Base-by-base conservation (phyloP, 2,888 invertebrate species). In the Mimachlamys varia region DNA sequence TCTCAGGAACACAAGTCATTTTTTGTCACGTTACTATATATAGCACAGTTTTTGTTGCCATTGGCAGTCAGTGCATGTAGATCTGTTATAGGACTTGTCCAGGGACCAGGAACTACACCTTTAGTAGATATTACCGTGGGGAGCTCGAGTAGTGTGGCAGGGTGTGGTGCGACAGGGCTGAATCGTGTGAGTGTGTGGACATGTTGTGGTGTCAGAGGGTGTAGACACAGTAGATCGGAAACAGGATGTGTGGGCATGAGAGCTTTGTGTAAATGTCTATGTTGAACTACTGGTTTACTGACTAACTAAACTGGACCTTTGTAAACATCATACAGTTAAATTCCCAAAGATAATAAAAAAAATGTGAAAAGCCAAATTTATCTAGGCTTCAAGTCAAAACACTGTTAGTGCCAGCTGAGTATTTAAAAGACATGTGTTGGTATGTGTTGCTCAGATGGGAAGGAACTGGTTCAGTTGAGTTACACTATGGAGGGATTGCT, bases 1-100 rank as follows among this genome's bases (percentile, higher is more conserved):
- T 76, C 76, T 76, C 76, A 76, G 76, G 76, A 76, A 76, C 76
- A 76, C 76, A 76, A n/a, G 76, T 76, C 76, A 76, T 76, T 76
- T 76, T 76, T 76, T 76, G 76, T 76, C 76, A 76, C 76, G 33
- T 76, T 76, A 33, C 76, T 76, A 76, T 76, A 76, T 76, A 76
- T 76, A 76, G 76, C 76, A 76, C 76, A 76, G 76, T 76, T 76
- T 76, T 76, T 76, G 76, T 76, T 76, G 76, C 76, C 76, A 33
- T 76, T 76, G 76, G 76, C 76, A 76, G 76, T 76, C 76, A 76
- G 76, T 76, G 76, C 76, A 76, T 76, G 76, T 76, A 76, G 76
- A 76, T 76, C 76, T 76, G 76, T 76, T 76, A 22, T 33, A 76
- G 76, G 76, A 27, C 76, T 33, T 76, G 76, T 76, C 76, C 76